Evolutionary conservation across 2,113 vertebrate genomes (phyloP).

Genomic region (Clarias gariepinus): DNA sequence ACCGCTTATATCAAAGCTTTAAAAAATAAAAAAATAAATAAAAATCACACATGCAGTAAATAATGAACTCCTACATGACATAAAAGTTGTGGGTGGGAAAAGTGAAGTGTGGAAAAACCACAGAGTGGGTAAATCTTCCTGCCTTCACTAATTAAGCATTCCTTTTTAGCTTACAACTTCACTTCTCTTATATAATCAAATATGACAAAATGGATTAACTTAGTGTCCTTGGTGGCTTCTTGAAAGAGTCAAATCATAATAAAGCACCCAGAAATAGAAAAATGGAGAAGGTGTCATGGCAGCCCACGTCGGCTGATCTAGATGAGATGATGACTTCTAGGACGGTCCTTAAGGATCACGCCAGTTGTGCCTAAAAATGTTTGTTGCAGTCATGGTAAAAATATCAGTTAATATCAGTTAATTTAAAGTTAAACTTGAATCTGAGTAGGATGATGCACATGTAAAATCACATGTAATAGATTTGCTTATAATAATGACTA

Average conservation of each 20-base stretch:
- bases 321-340: not conserved
- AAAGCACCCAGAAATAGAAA: not conserved
- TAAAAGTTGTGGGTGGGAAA: slow-evolving; percentile 14
- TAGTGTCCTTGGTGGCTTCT: not conserved
- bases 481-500: not conserved
- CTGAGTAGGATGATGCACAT: not conserved
- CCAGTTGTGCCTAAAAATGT: not conserved
- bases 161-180: not conserved
- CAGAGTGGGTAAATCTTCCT: slow-evolving; percentile 8
- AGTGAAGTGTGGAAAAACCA: slow-evolving; percentile 12
- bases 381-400: not conserved
- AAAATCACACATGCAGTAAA: not conserved
- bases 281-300: not conserved
- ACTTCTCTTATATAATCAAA: not conserved
- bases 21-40: not conserved
- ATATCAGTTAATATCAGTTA: not conserved
- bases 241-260: not conserved
- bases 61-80: slow-evolving; percentile 25
- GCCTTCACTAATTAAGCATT: slow-evolving; percentile 23
- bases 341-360: not conserved
- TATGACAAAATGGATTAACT: not conserved
- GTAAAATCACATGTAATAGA: not conserved
- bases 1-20: not conserved
- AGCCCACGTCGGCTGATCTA: no score
- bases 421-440: not conserved